phyloP scores from a whole-genome alignment of 53 echinoderm and acorn worm genomes.

The Actinopyga echinites region DNA sequence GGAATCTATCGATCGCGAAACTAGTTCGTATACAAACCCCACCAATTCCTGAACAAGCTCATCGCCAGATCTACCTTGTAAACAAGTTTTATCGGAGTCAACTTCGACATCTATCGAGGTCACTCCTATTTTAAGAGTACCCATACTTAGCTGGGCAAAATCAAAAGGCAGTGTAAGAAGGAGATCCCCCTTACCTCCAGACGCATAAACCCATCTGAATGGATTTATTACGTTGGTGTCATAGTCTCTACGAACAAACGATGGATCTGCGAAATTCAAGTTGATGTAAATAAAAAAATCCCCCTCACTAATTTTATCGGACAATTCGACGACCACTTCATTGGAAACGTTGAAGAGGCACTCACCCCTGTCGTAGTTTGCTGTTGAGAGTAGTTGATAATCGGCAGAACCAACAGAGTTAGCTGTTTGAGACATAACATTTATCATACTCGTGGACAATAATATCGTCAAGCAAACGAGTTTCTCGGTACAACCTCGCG shows the following conservation, averaged over 20 bases:
- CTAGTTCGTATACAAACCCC: conserved; percentile 6
- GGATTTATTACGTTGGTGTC: conserved; percentile 68
- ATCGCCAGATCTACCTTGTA: conserved; percentile 39
- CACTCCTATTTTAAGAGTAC: conserved; percentile 69
- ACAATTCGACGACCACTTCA: neutral
- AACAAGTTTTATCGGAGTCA: conserved; percentile 47
- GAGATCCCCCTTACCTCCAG: conserved; percentile 71
- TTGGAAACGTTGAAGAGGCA: conserved; percentile 11
- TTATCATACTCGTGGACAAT: too few relatives aligned
- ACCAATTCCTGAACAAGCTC: conserved; percentile 59
- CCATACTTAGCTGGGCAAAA: conserved; percentile 78
- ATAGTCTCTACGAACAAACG: conserved; percentile 34
- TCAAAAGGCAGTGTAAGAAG: conserved; percentile 84
- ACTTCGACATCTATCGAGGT: conserved; percentile 43
- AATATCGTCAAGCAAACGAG: too few relatives aligned
- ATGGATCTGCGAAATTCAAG: conserved; percentile 47
- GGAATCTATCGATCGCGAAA: conserved; percentile 16
- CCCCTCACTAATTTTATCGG: conserved; percentile 24
- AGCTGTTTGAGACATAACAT: too few relatives aligned
- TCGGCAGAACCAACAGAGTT: too few relatives aligned
- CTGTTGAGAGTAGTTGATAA: too few relatives aligned
- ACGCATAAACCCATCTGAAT: conserved; percentile 73
- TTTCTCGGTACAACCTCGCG: too few relatives aligned
- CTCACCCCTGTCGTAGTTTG: neutral
- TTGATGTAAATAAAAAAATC: conserved; percentile 73